These are phyloP conservation scores for Ptychodera flava DNA, from an alignment of 35 echinoderm and acorn worm species.

Conservation along the genomic window DNA sequence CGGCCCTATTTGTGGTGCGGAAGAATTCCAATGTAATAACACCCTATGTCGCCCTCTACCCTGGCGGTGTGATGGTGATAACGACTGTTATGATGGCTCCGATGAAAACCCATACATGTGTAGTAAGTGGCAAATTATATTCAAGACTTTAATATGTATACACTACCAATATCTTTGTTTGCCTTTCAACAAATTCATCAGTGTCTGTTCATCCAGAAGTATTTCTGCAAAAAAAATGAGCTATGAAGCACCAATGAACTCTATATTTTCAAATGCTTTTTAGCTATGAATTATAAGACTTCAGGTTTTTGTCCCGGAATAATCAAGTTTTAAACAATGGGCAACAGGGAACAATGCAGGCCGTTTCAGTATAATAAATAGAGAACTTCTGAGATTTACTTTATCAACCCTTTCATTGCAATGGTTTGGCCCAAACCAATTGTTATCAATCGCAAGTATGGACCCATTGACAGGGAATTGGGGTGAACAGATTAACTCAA, in stretches of 20 bases:
- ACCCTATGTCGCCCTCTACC: background rate
- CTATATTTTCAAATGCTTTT: too few species aligned
- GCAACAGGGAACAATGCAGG: background rate
- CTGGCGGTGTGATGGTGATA: constrained; percentile 13
- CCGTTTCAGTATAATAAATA: background rate
- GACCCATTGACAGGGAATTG: too few species aligned
- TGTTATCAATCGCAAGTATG: too few species aligned
- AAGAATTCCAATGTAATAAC: background rate
- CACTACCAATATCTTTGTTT: background rate
- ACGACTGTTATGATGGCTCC: constrained; percentile 16
- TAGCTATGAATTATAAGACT: too few species aligned
- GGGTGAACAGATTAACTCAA: too few species aligned
- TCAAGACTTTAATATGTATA: background rate
- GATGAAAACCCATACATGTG: constrained; percentile 50
- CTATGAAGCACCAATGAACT: background rate
- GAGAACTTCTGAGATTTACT: background rate
- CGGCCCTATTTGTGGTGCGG: background rate
- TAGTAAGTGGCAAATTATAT: constrained; percentile 13
- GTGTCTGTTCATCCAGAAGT: background rate
- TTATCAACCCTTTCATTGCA: too few species aligned
- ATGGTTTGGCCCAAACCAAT: too few species aligned
- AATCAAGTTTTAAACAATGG: too few species aligned
- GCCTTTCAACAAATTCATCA: background rate
- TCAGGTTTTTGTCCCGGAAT: too few species aligned
- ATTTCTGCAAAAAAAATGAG: background rate